Evolutionary conservation across 1,140 invertebrate genomes (phyloP), one percentile per base, ranked within the genome.

Genomic region (Zaprionus taronus): DNA sequence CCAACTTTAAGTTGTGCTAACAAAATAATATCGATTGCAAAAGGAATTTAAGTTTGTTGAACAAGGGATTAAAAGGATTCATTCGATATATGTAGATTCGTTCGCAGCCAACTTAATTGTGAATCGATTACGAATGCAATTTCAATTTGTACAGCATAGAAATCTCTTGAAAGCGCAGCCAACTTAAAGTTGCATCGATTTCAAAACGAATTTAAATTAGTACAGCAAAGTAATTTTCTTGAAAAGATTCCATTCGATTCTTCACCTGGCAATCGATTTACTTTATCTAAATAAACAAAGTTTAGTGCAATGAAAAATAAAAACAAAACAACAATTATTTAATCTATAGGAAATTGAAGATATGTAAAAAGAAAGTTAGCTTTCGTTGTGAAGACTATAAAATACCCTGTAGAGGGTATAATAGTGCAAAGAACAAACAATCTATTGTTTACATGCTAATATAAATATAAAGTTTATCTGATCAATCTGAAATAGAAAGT

Each of bases 241-340:
- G 1, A n/a, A 4, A 49, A 22, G 14, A 20, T 49, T 49, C 17
- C 20, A 49, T 49, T 49, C 11, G 11, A 51, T 51, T 22, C 3
- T 20, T 1, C 9, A 51, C 20, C 20, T 51, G 20, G 4, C 12
- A 51, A 24, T 51, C 47, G 5, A 5, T 22, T 2, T 20, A n/a
- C 24, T 53, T 74, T 68, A 62, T 69, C 66, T 51, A 14, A 36
- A 38, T 51, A 56, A 74, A 74, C 57, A 62, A 69, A 56, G 38
- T 62, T 62, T 28, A 24, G 20, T 31, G 31, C 36, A 44, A 41
- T 31, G 51, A 14, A 34, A 66, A 31, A 56, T 22, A 73, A 56
- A 67, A 26, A 62, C 24, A 57, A 67, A 64, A 51, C n/a, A 36
- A 53, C 53, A 31, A 58, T 36, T 49, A 34, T 36, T 34, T 47